Conservation (phyloP, 2,113 vertebrate genomes). For the Sciurus niger region DNA sequence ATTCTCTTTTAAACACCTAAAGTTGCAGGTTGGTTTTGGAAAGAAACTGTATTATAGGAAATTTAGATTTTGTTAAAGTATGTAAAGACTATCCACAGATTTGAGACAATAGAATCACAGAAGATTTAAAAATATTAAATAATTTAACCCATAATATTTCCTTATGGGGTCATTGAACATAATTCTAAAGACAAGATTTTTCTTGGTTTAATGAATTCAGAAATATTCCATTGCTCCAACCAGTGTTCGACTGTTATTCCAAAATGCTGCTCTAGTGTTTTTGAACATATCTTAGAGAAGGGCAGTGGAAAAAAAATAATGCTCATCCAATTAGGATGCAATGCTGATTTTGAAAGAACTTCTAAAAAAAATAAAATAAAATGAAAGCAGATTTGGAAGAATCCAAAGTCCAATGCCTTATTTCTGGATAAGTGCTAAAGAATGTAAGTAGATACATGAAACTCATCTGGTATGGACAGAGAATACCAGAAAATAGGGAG, state of each 20-base stretch:
- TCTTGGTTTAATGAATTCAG: conserved; percentile 8
- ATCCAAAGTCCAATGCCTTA: neutral
- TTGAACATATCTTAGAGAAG: neutral
- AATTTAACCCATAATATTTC: neutral
- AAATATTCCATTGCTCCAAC: neutral
- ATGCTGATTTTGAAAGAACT: neutral
- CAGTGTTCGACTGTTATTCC: neutral
- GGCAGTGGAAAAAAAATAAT: neutral
- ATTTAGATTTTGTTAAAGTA: conserved; percentile 30
- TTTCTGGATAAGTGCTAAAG: conserved; percentile 24
- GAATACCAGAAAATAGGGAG: neutral
- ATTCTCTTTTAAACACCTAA: conserved; percentile 7
- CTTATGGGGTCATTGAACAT: neutral
- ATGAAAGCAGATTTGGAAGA: neutral
- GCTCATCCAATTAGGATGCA: neutral
- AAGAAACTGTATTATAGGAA: neutral
- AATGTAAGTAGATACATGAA: neutral
- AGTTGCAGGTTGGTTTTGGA: neutral
- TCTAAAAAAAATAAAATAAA: neutral
- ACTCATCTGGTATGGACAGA: neutral
- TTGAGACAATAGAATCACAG: neutral
- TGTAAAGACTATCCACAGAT: neutral
- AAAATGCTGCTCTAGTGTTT: neutral
- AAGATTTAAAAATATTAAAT: conserved; percentile 19
- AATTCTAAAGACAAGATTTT: conserved; percentile 14